Evolutionary conservation across 2,888 invertebrate genomes (phyloP).

Genomic region (Caenorhabditis macrosperma): DNA sequence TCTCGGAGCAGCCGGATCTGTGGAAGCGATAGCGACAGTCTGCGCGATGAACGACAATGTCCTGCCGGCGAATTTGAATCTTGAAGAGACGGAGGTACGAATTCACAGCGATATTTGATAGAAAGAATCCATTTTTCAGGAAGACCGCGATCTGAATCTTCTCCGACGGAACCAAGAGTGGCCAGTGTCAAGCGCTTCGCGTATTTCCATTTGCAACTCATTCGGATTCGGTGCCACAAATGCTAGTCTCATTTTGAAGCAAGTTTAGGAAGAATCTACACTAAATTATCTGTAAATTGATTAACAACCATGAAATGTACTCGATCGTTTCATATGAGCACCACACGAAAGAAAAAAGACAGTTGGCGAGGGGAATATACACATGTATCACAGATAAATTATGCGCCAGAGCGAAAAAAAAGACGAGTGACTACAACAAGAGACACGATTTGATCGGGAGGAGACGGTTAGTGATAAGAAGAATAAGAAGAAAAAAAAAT

Average conservation of each 20-base stretch:
- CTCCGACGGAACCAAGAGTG: constrained; percentile 85
- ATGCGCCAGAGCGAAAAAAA: constrained; percentile 5
- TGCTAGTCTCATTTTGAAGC: constrained; percentile 82
- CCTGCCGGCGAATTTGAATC: constrained; percentile 92
- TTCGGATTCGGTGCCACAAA: constrained; percentile 99
- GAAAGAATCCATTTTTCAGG: not conserved
- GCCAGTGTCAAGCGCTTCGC: constrained; percentile 80
- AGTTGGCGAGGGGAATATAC: constrained; percentile 15
- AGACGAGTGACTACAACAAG: constrained; percentile 34
- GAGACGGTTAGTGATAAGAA: too few relatives aligned
- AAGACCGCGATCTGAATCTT: constrained; percentile 84
- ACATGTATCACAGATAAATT: constrained; percentile 54
- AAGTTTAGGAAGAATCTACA: not conserved
- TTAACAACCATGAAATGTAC: constrained; percentile 25
- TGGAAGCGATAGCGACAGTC: constrained; percentile 91
- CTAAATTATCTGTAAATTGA: constrained; percentile 2
- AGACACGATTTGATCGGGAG: constrained; percentile 23
- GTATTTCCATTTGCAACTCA: constrained; percentile 90
- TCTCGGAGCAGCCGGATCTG: constrained; percentile 95
- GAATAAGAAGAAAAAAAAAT: not conserved
- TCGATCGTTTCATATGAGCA: constrained; percentile 51
- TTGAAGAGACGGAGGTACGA: constrained; percentile 86
- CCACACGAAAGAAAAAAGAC: constrained; percentile 21
- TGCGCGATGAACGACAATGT: constrained; percentile 87
- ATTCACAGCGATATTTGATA: constrained; percentile 79